Evolutionary conservation across 2,888 invertebrate species (phyloP).

Genomic region (Troides helena): DNA sequence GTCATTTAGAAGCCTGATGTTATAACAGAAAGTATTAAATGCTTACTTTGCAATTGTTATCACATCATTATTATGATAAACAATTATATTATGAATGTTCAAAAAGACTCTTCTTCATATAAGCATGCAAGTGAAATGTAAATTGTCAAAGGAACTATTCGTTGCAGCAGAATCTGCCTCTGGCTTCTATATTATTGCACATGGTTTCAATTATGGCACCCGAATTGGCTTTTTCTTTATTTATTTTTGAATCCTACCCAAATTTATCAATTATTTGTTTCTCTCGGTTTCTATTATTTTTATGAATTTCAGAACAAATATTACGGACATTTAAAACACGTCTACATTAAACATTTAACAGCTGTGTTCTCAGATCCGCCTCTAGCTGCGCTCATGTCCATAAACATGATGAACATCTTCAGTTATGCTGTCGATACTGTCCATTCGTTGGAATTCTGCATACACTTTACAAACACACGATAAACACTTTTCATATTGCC

Average conservation of each 20-base stretch:
- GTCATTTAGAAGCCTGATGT: constrained; percentile 62
- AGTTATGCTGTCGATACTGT: constrained; percentile 38
- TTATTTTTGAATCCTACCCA: constrained; percentile 50
- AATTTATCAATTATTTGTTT: constrained; percentile 26
- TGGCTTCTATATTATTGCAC: constrained; percentile 71
- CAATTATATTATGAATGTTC: constrained; percentile 6
- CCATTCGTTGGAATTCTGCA: constrained; percentile 61
- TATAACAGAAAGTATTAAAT: constrained; percentile 1
- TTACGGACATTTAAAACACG: constrained; percentile 27
- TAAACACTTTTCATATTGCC: constrained; percentile 38
- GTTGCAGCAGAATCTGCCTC: constrained; percentile 48
- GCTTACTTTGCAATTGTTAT: background rate
- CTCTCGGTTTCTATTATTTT: constrained; percentile 8
- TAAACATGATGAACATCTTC: constrained; percentile 52
- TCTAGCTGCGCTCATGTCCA: constrained; percentile 59
- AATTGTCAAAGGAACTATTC: constrained; percentile 12
- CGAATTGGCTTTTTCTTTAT: constrained; percentile 60
- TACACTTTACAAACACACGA: constrained; percentile 52
- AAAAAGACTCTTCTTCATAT: background rate
- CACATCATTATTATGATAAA: background rate
- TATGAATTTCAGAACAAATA: constrained; percentile 31
- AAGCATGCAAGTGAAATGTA: constrained; percentile 17
- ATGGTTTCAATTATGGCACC: constrained; percentile 51
- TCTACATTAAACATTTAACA: constrained; percentile 47
- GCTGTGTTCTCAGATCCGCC: constrained; percentile 64